Percentiles rank a stretch among this genome's conserved stretches.
Evolutionary conservation across 2,797 vertebrate genomes (phyloP).

Genomic region (Paguma larvata): DNA sequence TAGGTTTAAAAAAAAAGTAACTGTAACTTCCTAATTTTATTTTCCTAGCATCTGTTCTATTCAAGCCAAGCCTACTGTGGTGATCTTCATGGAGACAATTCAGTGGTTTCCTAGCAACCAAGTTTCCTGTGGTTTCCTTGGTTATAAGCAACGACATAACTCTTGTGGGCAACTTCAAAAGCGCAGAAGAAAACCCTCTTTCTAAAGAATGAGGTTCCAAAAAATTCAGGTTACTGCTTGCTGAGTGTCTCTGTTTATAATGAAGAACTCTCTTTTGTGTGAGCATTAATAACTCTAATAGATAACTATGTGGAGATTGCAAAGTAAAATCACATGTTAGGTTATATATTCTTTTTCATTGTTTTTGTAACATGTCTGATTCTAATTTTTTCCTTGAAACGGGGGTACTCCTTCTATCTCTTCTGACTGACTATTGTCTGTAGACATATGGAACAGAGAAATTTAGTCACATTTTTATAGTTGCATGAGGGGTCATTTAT

Average conservation of each 20-base stretch:
- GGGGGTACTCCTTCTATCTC: background rate
- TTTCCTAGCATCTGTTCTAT: slow-evolving; percentile 72
- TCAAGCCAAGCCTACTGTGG: slow-evolving; percentile 71
- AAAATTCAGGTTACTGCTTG: slow-evolving; percentile 67
- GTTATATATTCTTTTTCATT: background rate
- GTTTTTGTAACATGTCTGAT: background rate
- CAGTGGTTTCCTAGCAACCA: slow-evolving; percentile 81
- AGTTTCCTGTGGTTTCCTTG: slow-evolving; percentile 74
- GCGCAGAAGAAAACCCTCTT: slow-evolving; percentile 75
- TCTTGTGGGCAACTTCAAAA: slow-evolving; percentile 82
- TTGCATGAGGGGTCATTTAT: background rate
- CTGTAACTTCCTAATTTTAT: slow-evolving; percentile 74
- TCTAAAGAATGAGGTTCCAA: slow-evolving; percentile 68
- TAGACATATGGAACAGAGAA: slow-evolving; percentile 5
- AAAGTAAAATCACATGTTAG: background rate
- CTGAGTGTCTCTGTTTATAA: slow-evolving; percentile 51
- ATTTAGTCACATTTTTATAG: slow-evolving; percentile 2
- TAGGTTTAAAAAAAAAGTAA: slow-evolving; percentile 60
- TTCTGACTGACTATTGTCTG: slow-evolving; percentile 34
- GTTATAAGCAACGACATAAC: slow-evolving; percentile 67
- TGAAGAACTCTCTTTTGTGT: slow-evolving; percentile 25
- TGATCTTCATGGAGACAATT: slow-evolving; percentile 80
- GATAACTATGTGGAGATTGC: background rate
- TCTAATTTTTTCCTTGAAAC: background rate
- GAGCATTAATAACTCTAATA: background rate